phyloP scores from a whole-genome alignment of 2,888 invertebrate genomes.

The Diarsia rubi region DNA sequence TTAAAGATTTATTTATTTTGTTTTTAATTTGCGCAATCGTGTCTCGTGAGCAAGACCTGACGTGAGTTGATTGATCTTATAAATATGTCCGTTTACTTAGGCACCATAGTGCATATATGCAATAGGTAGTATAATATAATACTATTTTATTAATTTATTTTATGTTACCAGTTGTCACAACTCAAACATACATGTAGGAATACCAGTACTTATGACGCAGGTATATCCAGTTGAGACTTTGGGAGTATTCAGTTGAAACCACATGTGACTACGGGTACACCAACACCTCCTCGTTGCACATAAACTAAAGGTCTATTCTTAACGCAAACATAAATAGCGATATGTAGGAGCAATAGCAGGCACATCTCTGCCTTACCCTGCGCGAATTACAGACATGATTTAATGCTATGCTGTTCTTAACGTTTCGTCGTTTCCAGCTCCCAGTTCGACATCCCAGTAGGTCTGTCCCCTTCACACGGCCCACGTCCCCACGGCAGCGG shows the following conservation, averaged over 20 bases:
- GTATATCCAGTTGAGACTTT: neutral
- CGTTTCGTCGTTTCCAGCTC: slow-evolving; percentile 50
- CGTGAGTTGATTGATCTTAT: slow-evolving; percentile 23
- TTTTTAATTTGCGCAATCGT: slow-evolving; percentile 50
- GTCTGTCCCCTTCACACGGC: slow-evolving; percentile 54
- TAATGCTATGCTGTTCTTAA: neutral
- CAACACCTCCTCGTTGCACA: no score
- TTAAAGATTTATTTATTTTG: slow-evolving; percentile 32
- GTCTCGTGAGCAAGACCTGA: slow-evolving; percentile 2
- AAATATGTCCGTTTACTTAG: slow-evolving; percentile 13
- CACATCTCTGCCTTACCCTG: no score
- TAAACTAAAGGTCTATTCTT: no score
- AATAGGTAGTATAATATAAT: neutral
- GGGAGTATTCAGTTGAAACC: neutral
- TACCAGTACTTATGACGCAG: neutral
- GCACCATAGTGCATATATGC: neutral
- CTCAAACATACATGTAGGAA: neutral
- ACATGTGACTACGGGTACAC: neutral
- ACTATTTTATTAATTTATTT: neutral
- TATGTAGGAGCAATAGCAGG: no score
- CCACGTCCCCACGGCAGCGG: slow-evolving; percentile 37
- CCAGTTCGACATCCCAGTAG: slow-evolving; percentile 34
- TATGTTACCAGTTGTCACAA: neutral
- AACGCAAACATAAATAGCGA: no score
- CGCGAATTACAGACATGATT: no score